These are phyloP conservation scores for Bolborhynchus lineola DNA, from an alignment of 2,113 vertebrate genomes.

Conservation along the genomic window DNA sequence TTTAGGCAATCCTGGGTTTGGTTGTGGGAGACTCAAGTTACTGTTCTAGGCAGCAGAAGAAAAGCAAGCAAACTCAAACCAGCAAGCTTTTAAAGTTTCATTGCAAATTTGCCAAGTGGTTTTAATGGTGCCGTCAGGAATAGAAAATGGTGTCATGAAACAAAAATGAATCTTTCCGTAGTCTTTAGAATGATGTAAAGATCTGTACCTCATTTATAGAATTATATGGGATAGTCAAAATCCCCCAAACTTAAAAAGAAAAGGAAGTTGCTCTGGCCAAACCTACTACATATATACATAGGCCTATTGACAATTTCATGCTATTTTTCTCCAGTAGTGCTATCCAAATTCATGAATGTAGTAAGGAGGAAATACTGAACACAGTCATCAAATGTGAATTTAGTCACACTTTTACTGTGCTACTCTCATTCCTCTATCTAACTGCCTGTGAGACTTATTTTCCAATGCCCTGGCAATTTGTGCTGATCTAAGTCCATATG, in stretches of 20 bases:
- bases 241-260: background rate
- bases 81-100: background rate
- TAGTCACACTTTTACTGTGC: background rate
- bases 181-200: background rate
- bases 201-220: background rate
- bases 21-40: background rate
- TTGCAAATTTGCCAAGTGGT: background rate
- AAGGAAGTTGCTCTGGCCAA: background rate
- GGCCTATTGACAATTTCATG: background rate
- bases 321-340: background rate
- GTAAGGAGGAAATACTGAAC: background rate
- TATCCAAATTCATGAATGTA: background rate
- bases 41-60: background rate
- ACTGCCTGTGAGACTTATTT: background rate
- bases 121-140: background rate
- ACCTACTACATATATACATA: background rate
- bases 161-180: background rate
- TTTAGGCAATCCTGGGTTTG: background rate
- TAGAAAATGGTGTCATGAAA: background rate
- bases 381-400: background rate
- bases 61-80: background rate
- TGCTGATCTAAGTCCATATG: background rate
- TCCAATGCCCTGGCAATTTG: background rate
- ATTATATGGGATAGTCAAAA: background rate
- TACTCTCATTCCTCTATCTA: background rate